phyloP scores from a whole-genome alignment of 2,113 vertebrate genomes.

The Formicarius rufipectus region DNA sequence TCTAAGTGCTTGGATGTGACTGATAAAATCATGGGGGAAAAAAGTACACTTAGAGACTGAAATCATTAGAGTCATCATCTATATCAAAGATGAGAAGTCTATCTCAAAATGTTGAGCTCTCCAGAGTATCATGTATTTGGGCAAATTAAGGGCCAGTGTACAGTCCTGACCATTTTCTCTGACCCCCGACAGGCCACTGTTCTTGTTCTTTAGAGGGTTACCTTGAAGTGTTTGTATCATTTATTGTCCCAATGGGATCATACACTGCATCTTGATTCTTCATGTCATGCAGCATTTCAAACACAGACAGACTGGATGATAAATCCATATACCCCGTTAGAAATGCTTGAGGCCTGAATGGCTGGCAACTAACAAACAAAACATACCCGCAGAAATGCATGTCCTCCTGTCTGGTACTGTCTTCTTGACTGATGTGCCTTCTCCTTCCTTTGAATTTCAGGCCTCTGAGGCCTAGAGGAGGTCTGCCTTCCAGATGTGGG shows the following conservation, averaged over 20 bases:
- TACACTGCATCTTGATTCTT: neutral
- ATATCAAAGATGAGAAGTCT: neutral
- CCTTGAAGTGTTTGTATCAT: neutral
- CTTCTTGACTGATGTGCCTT: neutral
- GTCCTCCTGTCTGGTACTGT: neutral
- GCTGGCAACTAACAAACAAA: neutral
- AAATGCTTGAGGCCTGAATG: neutral
- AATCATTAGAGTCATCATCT: neutral
- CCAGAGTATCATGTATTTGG: neutral
- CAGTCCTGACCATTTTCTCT: neutral
- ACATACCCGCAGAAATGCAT: neutral
- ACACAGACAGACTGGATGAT: neutral
- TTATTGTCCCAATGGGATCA: neutral
- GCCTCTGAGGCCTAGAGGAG: neutral
- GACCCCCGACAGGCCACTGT: neutral
- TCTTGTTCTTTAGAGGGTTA: neutral
- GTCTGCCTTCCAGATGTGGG: neutral
- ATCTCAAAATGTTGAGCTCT: neutral
- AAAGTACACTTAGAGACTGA: neutral
- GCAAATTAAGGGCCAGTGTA: neutral
- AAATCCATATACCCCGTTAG: neutral
- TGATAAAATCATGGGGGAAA: neutral
- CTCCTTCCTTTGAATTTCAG: neutral
- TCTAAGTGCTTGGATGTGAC: neutral
- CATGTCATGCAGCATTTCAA: neutral